Evolutionary conservation across 2,797 vertebrate species (phyloP).

Genomic region (Fratercula arctica): DNA sequence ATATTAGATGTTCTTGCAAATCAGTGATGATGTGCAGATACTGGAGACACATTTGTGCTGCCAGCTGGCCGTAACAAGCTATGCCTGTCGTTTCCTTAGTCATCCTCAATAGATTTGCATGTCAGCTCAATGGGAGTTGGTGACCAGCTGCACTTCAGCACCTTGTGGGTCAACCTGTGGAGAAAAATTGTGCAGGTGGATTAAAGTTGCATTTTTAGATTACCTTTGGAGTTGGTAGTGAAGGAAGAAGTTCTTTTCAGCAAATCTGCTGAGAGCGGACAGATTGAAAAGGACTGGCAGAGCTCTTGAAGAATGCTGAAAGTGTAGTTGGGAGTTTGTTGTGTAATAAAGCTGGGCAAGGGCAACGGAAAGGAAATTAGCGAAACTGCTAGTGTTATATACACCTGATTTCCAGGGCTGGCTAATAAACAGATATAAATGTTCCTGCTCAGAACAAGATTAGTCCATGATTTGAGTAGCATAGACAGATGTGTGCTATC

Average conservation of each 20-base stretch:
- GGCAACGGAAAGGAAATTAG: background rate
- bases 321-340: background rate
- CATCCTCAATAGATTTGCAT: no score
- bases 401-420: background rate
- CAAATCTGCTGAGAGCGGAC: background rate
- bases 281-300: background rate
- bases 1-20: background rate
- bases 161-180: background rate
- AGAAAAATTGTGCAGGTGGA: background rate
- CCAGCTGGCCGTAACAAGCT: background rate
- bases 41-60: background rate
- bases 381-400: background rate
- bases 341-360: background rate
- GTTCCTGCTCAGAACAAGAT: background rate
- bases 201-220: background rate
- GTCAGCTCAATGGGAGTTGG: background rate
- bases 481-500: background rate
- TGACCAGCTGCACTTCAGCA: background rate
- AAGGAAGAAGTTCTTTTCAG: background rate
- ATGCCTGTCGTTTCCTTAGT: accelerated
- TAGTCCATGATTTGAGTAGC: background rate
- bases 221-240: background rate
- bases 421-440: background rate
- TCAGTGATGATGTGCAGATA: background rate
- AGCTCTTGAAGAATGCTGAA: background rate